A percentile compares a stretch with the other conserved stretches of the same genome.
Conservation (phyloP, 2,113 vertebrate genomes). For the Brevimyrus niger region DNA sequence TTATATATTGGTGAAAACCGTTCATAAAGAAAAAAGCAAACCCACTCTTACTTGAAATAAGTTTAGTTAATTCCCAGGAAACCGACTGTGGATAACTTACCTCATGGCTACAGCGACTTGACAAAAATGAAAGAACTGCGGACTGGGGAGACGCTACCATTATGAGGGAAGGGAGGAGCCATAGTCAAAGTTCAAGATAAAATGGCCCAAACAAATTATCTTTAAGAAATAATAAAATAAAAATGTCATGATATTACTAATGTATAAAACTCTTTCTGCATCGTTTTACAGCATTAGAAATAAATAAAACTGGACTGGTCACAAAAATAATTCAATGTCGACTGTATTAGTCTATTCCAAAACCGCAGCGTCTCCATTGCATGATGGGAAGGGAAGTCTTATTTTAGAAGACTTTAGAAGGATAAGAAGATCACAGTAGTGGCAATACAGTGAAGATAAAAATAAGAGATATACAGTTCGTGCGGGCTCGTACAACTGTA, state of each 20-base stretch:
- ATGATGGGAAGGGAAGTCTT: neutral
- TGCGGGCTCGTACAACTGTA: no score
- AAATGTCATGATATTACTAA: neutral
- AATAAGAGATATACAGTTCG: neutral
- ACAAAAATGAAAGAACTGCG: conserved; percentile 54
- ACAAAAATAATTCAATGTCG: neutral
- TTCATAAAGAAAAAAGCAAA: neutral
- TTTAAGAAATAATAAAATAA: neutral
- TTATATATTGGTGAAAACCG: neutral
- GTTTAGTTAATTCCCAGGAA: conserved; percentile 19
- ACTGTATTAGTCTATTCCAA: neutral
- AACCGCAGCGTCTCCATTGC: neutral
- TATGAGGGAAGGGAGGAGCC: conserved; percentile 42
- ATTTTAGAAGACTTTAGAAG: neutral
- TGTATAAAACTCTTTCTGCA: neutral
- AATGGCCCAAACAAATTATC: neutral
- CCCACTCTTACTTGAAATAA: neutral
- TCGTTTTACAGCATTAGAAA: neutral
- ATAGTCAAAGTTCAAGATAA: conserved; percentile 12
- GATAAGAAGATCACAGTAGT: neutral
- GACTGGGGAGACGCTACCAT: conserved; percentile 49
- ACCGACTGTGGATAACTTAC: conserved; percentile 34
- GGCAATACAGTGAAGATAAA: neutral
- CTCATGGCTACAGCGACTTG: conserved; percentile 65
- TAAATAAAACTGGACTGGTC: neutral